Percentiles rank a stretch among this genome's conserved stretches.
Conservation (phyloP, 1,140 invertebrate species). For the Drosophila eugracilis region DNA sequence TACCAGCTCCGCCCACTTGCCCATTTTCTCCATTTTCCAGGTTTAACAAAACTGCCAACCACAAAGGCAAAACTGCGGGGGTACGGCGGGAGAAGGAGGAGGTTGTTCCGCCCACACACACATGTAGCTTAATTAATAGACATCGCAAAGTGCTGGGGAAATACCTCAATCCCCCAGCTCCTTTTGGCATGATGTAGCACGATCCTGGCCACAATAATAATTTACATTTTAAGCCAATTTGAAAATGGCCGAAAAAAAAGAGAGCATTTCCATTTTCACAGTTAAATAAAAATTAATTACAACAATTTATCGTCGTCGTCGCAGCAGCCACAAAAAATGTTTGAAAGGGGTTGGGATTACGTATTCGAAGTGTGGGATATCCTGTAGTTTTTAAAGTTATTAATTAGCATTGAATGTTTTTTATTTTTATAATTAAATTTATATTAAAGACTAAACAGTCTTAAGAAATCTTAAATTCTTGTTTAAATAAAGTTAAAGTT, state of each 20-base stretch:
- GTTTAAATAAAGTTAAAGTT: too few relatives aligned
- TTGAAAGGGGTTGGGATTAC: background rate
- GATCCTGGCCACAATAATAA: conserved; percentile 79
- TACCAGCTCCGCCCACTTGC: conserved; percentile 1
- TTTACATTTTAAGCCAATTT: conserved; percentile 83
- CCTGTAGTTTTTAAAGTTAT: too few relatives aligned
- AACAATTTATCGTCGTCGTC: conserved; percentile 80
- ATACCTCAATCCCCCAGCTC: conserved; percentile 28
- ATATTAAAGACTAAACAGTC: too few relatives aligned
- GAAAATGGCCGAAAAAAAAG: conserved; percentile 62
- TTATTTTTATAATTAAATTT: too few relatives aligned
- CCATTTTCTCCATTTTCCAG: conserved; percentile 29
- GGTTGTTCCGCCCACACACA: conserved; percentile 25
- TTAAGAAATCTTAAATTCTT: too few relatives aligned
- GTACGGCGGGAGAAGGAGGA: too few relatives aligned
- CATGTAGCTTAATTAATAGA: conserved; percentile 77
- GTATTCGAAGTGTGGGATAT: conserved; percentile 4
- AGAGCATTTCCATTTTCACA: conserved; percentile 76
- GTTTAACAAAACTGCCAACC: conserved; percentile 46
- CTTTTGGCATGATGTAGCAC: conserved; percentile 59
- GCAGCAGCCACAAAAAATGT: conserved; percentile 58
- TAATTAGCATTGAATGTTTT: too few relatives aligned
- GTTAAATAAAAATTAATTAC: conserved; percentile 84
- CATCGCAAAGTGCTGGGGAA: conserved; percentile 63
- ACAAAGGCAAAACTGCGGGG: conserved; percentile 25